phyloP scores from a whole-genome alignment of 2,888 invertebrate genomes.

The Cantharis rustica region DNA sequence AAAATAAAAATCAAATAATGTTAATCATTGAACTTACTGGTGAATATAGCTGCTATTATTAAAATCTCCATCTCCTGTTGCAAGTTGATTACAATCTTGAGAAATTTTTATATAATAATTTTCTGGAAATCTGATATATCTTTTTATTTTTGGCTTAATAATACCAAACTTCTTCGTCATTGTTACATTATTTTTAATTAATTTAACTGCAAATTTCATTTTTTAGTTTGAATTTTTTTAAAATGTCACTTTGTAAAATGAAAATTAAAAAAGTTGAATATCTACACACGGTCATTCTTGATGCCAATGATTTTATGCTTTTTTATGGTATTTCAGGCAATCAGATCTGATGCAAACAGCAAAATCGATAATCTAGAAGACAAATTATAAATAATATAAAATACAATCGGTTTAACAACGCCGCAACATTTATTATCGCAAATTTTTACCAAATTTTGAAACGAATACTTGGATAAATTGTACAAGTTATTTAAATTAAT shows the following conservation, averaged over 20 bases:
- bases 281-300: no score
- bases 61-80: not conserved
- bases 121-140: not conserved
- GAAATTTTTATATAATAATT: not conserved
- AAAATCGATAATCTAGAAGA: not conserved
- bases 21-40: not conserved
- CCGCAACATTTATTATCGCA: no score
- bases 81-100: not conserved
- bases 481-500: no score
- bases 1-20: not conserved
- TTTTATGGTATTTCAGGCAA: not conserved
- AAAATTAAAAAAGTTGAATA: not conserved
- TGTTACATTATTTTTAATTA: not conserved
- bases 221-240: not conserved
- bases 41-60: not conserved
- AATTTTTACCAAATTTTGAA: no score
- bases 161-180: not conserved
- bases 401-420: no score
- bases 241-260: not conserved
- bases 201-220: not conserved
- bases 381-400: not conserved
- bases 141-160: not conserved
- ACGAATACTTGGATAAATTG: no score
- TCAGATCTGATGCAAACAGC: not conserved
- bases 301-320: not conserved